Conservation (phyloP, 2,113 vertebrate genomes). For the Ctenomys sociabilis region DNA sequence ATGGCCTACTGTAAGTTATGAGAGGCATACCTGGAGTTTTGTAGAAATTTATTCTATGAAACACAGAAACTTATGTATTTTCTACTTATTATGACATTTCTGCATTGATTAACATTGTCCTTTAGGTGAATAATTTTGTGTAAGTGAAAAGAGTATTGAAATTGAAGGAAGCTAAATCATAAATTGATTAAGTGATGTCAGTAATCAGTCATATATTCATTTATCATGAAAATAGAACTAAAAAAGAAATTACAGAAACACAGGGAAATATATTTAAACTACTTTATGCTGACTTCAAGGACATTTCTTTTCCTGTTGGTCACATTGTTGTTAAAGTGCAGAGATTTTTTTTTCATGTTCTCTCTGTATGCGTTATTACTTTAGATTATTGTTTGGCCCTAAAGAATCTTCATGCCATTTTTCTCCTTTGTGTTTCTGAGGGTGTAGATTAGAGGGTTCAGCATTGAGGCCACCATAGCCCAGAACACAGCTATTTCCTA, state of each 20-base stretch:
- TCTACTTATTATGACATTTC: not conserved
- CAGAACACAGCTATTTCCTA: conserved; percentile 19
- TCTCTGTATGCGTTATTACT: not conserved
- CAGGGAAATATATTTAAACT: not conserved
- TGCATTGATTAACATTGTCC: not conserved
- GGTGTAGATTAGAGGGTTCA: not conserved
- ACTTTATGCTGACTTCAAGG: not conserved
- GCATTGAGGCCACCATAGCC: not conserved
- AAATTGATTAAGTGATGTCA: not conserved
- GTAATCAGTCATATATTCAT: not conserved
- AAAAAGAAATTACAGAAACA: not conserved
- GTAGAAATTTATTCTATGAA: not conserved
- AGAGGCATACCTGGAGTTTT: not conserved
- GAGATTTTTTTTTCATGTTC: not conserved
- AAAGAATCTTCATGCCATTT: conserved; percentile 63
- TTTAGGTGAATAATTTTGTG: not conserved
- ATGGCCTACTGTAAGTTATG: not conserved
- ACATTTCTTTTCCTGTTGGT: not conserved
- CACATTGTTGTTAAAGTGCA: not conserved
- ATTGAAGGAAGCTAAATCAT: not conserved
- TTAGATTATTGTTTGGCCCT: not conserved
- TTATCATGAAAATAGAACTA: not conserved
- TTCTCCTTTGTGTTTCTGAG: not conserved
- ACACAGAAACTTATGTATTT: not conserved
- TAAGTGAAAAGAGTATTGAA: not conserved